Percentiles rank a stretch among this genome's conserved stretches.
phyloP scores from a whole-genome alignment of 37 sponge, comb jelly and placozoan genomes.

The Oopsacas minuta region DNA sequence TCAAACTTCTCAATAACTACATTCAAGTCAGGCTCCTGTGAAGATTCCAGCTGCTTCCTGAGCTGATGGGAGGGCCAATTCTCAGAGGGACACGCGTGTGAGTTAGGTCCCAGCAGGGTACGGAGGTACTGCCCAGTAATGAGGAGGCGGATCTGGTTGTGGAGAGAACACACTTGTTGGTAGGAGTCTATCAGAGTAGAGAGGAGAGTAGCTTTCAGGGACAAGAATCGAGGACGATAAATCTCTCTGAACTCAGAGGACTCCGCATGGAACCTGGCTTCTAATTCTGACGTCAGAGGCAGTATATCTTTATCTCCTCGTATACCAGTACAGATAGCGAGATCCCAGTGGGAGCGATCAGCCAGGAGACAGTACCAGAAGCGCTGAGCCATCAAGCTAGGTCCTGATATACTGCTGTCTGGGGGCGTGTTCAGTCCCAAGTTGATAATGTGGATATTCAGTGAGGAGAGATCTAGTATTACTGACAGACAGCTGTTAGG shows the following conservation, averaged over 20 bases:
- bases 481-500: background rate
- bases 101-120: slow-evolving; percentile 5
- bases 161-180: background rate
- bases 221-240: background rate
- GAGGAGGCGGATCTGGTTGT: slow-evolving; percentile 5
- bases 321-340: background rate
- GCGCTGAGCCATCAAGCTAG: slow-evolving; percentile 2
- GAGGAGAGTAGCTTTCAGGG: background rate
- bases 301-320: background rate
- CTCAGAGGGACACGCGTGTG: background rate
- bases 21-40: background rate
- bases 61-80: slow-evolving; percentile 6
- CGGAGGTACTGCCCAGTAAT: slow-evolving; percentile 5
- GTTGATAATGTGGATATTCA: background rate
- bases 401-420: background rate
- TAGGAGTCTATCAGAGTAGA: background rate
- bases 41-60: background rate
- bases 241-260: background rate
- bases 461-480: background rate
- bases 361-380: slow-evolving; percentile 5
- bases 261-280: background rate
- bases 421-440: slow-evolving; percentile 18
- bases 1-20: background rate
- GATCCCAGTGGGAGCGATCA: slow-evolving; percentile 4
- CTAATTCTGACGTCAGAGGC: background rate